Evolutionary conservation across 2,888 invertebrate species (phyloP), one percentile per base, ranked within the genome.

Genomic region (Brachycybe producta): DNA sequence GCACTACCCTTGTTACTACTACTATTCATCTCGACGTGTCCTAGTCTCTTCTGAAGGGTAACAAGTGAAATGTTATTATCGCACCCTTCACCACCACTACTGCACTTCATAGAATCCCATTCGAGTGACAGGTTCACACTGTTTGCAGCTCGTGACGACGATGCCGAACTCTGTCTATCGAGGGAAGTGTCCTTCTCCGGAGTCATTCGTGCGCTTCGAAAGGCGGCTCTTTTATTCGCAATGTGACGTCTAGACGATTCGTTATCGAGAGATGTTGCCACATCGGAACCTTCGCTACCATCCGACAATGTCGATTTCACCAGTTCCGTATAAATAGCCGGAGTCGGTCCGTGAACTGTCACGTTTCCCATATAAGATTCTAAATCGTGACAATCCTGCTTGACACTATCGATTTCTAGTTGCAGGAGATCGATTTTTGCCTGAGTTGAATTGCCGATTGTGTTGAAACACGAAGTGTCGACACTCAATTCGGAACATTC

Each of bases 401-500:
- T 63, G 11, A 63, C 54, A 34, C 56, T 57, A 49, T 60, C 58
- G 17, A 63, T 59, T 47, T 61, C 61, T 26, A 57, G 52, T 44
- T 62, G 60, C 30, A 61, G 49, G 38, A 58, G 55, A 19, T 63
- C 61, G 42, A 63, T 51, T 47, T 54, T 52, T n/a, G 56, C 52
- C 45, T 60, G 55, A 28, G 61, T 61, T 21, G 46, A 54, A 19
- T 52, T 54, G 13, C 58, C 61, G 27, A 51, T 49, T 24, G 57
- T 45, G 36, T 57, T 51, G 28, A 52, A 39, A 3, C 45, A 24
- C 1, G 57, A 52, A 21, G 58, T 48, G 30, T 62, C 62, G 32
- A 60, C 51, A 47, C 61, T 62, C 13, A 62, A 35, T 27, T 62
- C 62, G 11, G 63, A 63, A 26, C 57, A 57, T n/a, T 58, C 58